Conservation (phyloP, 1,140 invertebrate species). For the Plutomurus gul region DNA sequence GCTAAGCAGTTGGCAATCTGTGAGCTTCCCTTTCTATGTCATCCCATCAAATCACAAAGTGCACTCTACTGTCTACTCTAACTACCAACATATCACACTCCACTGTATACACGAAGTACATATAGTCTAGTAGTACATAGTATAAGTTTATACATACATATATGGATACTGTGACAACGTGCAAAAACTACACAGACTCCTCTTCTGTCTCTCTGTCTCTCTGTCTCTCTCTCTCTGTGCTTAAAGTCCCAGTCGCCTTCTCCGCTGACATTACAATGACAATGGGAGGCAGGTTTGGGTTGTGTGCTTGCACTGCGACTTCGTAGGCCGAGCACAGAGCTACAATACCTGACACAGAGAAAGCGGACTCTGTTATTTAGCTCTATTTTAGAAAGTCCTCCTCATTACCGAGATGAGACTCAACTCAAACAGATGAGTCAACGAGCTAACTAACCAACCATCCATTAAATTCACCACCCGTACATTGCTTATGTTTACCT, state of each 20-base stretch:
- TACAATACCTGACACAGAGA: not conserved
- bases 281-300: too few species aligned
- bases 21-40: not conserved
- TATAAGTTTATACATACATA: too few species aligned
- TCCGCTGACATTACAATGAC: conserved; percentile 7
- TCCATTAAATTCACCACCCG: conserved; percentile 26
- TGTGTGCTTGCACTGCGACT: too few species aligned
- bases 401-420: conserved; percentile 25
- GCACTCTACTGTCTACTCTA: not conserved
- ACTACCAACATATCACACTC: not conserved
- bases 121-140: too few species aligned
- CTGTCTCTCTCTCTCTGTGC: too few species aligned
- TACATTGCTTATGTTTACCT: not conserved
- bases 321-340: too few species aligned
- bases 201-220: too few species aligned
- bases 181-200: too few species aligned
- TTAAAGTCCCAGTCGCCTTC: too few species aligned
- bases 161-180: too few species aligned
- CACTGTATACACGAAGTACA: not conserved
- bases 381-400: not conserved
- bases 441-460: conserved; percentile 28
- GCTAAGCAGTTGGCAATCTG: not conserved
- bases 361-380: not conserved
- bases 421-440: conserved; percentile 15
- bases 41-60: not conserved